Percentiles rank a stretch among this genome's conserved stretches.
Conservation (phyloP, 1,140 invertebrate species). For the Drosophila kurseongensis region DNA sequence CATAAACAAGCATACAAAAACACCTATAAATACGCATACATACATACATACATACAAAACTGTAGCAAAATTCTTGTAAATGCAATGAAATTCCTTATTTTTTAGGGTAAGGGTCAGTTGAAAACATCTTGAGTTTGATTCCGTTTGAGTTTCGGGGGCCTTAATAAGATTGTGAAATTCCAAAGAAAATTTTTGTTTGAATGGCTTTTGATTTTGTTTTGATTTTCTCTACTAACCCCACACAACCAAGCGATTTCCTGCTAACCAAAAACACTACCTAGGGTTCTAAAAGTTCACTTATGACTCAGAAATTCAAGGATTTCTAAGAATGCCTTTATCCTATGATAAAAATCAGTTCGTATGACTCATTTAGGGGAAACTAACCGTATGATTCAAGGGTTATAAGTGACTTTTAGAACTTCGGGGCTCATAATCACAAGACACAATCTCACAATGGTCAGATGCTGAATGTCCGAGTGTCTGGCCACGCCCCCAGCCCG, state of each 20-base stretch:
- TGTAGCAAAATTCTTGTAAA: slow-evolving; percentile 27
- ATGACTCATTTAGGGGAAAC: no score
- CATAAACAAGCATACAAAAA: slow-evolving; percentile 17
- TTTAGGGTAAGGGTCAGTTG: background rate
- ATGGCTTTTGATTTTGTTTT: slow-evolving; percentile 23
- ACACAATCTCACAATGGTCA: slow-evolving; percentile 18
- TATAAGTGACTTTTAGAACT: background rate
- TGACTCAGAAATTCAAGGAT: no score
- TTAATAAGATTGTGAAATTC: slow-evolving; percentile 16
- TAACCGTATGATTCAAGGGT: background rate
- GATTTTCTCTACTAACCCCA: slow-evolving; percentile 12
- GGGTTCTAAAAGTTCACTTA: background rate
- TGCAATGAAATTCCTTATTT: slow-evolving; percentile 4
- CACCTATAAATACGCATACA: slow-evolving; percentile 44
- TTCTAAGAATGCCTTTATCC: no score
- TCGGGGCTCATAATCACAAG: slow-evolving; percentile 4
- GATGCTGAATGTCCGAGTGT: slow-evolving; percentile 22
- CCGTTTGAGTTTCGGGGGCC: background rate
- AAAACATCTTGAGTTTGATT: background rate
- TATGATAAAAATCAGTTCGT: no score
- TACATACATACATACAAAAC: slow-evolving; percentile 7
- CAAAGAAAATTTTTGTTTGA: slow-evolving; percentile 11
- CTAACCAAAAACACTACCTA: slow-evolving; percentile 15
- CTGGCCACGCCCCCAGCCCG: slow-evolving; percentile 23
- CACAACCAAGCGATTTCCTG: slow-evolving; percentile 26